A percentile compares a stretch with the other conserved stretches of the same genome.
Conservation (phyloP, 2,888 invertebrate species). For the Acleris literana region DNA sequence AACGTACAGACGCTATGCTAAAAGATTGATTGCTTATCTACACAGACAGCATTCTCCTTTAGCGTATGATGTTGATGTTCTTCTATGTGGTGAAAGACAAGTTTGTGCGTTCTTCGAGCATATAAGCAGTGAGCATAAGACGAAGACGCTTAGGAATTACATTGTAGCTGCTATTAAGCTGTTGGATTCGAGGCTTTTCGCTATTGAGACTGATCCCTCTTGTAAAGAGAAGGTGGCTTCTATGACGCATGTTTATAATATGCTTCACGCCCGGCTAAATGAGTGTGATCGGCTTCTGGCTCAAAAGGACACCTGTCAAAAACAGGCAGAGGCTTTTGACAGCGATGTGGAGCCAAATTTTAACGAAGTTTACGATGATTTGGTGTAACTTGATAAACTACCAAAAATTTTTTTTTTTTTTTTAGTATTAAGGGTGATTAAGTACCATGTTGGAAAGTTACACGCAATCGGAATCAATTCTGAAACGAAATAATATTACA, state of each 20-base stretch:
- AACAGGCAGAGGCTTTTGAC: constrained; percentile 60
- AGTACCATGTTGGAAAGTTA: too few relatives aligned
- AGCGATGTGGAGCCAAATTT: constrained; percentile 72
- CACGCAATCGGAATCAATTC: too few relatives aligned
- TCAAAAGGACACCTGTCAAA: constrained; percentile 61
- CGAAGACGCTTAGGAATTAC: constrained; percentile 78
- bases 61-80: constrained; percentile 78
- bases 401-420: not conserved
- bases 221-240: constrained; percentile 80
- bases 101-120: constrained; percentile 77
- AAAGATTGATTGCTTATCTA: constrained; percentile 74
- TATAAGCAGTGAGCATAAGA: constrained; percentile 75
- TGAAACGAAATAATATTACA: too few relatives aligned
- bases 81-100: constrained; percentile 76
- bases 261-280: constrained; percentile 71
- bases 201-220: constrained; percentile 77
- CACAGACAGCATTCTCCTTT: constrained; percentile 79
- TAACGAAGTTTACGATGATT: constrained; percentile 66
- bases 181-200: constrained; percentile 76
- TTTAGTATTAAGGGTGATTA: too few relatives aligned
- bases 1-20: constrained; percentile 78
- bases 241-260: constrained; percentile 77
- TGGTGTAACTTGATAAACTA: constrained; percentile 53
- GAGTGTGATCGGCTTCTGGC: constrained; percentile 74
- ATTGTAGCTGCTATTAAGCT: constrained; percentile 79